Conservation (phyloP, 2,113 vertebrate species). For the Tragelaphus scriptus region DNA sequence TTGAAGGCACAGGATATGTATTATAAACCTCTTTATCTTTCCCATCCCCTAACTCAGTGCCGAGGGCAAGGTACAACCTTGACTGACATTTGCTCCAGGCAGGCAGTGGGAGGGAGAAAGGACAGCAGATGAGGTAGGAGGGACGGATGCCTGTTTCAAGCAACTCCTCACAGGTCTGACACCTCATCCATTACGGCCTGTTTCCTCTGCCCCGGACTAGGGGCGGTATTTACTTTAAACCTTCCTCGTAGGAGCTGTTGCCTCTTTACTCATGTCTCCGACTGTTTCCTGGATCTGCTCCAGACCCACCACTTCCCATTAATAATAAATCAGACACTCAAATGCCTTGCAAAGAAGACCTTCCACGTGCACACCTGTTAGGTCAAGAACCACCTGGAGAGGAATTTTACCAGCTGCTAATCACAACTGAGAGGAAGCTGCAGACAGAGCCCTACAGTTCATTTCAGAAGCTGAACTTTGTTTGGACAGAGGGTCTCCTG, state of each 20-base stretch:
- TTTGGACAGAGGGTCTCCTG: background rate
- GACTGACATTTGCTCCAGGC: background rate
- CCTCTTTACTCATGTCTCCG: background rate
- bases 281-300: slow-evolving; percentile 26
- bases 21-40: background rate
- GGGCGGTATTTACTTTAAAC: slow-evolving; percentile 32
- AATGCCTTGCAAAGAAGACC: background rate
- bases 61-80: background rate
- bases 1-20: background rate
- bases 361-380: slow-evolving; percentile 32
- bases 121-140: accelerated
- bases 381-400: slow-evolving; percentile 61
- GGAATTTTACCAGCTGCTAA: slow-evolving; percentile 48
- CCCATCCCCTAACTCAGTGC: background rate
- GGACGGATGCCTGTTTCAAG: background rate
- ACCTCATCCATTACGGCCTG: background rate
- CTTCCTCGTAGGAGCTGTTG: slow-evolving; percentile 33
- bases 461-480: background rate
- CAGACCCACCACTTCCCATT: slow-evolving; percentile 22
- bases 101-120: background rate
- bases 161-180: background rate
- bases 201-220: background rate
- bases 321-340: slow-evolving; percentile 40
- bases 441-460: background rate
- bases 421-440: background rate